Base-by-base conservation (phyloP, 2,888 invertebrate species). In the Andrena fulva region DNA sequence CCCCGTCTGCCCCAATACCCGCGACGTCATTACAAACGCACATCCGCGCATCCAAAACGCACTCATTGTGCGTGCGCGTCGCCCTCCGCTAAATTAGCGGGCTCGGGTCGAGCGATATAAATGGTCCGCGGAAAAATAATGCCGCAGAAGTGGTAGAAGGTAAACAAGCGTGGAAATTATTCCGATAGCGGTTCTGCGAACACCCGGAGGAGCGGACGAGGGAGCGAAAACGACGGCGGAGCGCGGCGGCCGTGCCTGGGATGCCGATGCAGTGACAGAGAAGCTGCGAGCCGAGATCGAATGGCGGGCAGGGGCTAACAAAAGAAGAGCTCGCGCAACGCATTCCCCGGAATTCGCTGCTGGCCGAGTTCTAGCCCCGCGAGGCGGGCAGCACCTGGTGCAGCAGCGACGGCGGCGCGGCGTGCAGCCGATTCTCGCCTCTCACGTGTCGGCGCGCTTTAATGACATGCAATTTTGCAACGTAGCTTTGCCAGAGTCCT, bases 391-490 rank as follows among this genome's bases (percentile, higher is more conserved):
- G 16, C 42, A 71, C 62, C 64, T 80, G 62, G 63, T 66, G 67
- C 69, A 29, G 31, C 52, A 66, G 42, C 69, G 63, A 42, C 42
- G 42, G 42, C 42, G 42, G 42, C 56, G 24, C 66, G 69, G 27
- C 67, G 76, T 69, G 77, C 67, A 54, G 77, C 56, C 72, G 81
- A 83, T 89, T 85, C 87, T 88, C 85, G 88, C 90, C 89, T 90
- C 90, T 91, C 90, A 89, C 90, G 89, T 89, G 87, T 89, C 76
- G 79, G 86, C 87, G 86, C 87, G 85, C 84, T 82, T 89, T 92
- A 93, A 93, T 93, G 92, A 93, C 91, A 92, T 93, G 93, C 92
- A 91, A 93, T 93, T 93, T 93, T 92, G 92, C 91, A 92, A 92
- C 89, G 90, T 89, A 89, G 89, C 91, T 89, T 89, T 90, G 90